A percentile compares a stretch with the other conserved stretches of the same genome.
Conservation (phyloP, 1,140 invertebrate genomes). For the Trypoxylus dichotomus region DNA sequence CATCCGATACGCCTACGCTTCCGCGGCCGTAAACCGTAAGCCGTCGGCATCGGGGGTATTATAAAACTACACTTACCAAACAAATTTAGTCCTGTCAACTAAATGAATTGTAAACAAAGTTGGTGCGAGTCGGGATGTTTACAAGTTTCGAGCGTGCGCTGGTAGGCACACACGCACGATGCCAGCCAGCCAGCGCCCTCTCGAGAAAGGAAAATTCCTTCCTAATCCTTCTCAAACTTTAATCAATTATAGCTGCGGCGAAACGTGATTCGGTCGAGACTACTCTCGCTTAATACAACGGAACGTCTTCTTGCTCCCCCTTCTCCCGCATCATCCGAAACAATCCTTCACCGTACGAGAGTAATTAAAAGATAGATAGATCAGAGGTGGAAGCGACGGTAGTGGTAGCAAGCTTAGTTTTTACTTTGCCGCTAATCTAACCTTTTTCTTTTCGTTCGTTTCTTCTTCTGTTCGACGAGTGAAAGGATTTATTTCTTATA, state of each 20-base stretch:
- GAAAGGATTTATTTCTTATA: neutral
- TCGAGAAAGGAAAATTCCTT: neutral
- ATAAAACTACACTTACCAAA: constrained; percentile 22
- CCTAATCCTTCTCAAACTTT: constrained; percentile 20
- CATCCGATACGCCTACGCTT: neutral
- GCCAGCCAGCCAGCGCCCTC: neutral
- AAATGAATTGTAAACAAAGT: constrained; percentile 31
- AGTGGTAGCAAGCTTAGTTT: neutral
- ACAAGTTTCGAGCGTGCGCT: neutral
- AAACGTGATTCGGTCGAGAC: neutral
- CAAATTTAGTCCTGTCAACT: constrained; percentile 24
- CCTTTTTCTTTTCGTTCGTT: neutral
- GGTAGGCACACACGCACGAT: too few relatives aligned
- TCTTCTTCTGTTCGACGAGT: neutral
- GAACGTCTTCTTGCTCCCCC: neutral
- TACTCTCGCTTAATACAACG: neutral
- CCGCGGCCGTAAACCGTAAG: neutral
- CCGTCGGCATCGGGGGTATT: neutral
- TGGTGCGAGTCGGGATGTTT: constrained; percentile 26
- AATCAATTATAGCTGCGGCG: constrained; percentile 4
- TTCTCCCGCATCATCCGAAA: neutral
- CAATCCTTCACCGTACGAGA: neutral
- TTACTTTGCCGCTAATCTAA: neutral
- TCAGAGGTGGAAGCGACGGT: neutral
- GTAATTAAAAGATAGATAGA: neutral